Evolutionary conservation across 2,113 vertebrate species (phyloP), one percentile per base, ranked within the genome.

Genomic region (Trinectes maculatus): DNA sequence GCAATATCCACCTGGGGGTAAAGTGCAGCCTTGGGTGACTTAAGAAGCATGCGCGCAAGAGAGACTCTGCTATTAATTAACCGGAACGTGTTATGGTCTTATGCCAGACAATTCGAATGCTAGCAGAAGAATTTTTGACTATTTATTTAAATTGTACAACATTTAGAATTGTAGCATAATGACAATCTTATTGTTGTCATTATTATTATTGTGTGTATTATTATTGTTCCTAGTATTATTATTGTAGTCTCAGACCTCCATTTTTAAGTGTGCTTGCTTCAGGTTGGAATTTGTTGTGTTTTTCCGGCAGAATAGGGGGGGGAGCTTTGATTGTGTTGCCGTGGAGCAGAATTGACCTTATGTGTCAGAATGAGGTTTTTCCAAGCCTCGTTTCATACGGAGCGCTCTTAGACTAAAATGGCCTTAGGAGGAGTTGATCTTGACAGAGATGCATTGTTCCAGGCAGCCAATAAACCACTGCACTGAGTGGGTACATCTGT

Each of bases 381-480:
- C 59, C 77, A 12, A 29, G 56, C 74, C 68, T 75, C 81, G 77
- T 83, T 76, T 79, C 71, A 65, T 85, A 57, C 68, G 12, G 73
- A 69, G 76, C 74, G 43, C 79, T 79, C 53, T 77, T 69, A 55
- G 43, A 75, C 72, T 63, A 65, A 76, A 83, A 84, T 73, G 86
- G 85, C 86, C 87, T 80, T 69, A 85, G 80, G 84, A 84, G 65
- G 80, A 85, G 84, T 66, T 76, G 84, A 74, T 89, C 85, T 71
- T 86, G 87, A 91, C 88, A 91, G 91, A 91, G 89, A 89, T 84
- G 79, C 88, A 88, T 93, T 92, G 90, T 92, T 76, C 81, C 82
- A 72, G 80, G 78, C 73, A 82, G 84, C 87, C 85, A 88, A 88
- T 91, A 92, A 91, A 89, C 77, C 81, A 82, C 73, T 63, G 85